A percentile compares a stretch with the other conserved stretches of the same genome.
phyloP scores from a whole-genome alignment of 2,888 invertebrate species.

The Ashinkailepas kermadecensis region DNA sequence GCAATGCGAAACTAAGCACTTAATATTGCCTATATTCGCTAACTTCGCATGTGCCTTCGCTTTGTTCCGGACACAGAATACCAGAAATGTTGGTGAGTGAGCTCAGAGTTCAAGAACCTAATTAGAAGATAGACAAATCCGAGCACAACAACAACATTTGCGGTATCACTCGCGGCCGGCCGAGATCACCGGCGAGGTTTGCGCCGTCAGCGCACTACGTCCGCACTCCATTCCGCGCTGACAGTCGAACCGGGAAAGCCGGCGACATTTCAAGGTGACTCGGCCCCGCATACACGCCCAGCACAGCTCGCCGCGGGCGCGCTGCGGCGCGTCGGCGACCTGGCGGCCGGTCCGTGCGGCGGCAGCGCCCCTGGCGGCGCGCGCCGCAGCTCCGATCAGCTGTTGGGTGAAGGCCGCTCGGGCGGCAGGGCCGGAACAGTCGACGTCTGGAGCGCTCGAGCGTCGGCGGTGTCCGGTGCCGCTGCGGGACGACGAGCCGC shows the following conservation, averaged over 20 bases:
- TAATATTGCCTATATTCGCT: too few species aligned
- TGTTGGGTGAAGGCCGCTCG: neutral
- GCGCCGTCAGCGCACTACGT: too few species aligned
- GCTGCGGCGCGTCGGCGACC: neutral
- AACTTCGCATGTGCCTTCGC: too few species aligned
- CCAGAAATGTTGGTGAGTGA: too few species aligned
- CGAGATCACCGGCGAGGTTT: too few species aligned
- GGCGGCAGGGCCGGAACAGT: neutral
- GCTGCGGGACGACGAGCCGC: neutral
- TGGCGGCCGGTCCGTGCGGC: neutral
- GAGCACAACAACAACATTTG: too few species aligned
- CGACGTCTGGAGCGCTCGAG: neutral
- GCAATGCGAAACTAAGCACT: too few species aligned
- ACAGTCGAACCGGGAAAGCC: neutral
- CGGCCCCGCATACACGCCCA: neutral
- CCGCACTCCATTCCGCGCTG: too few species aligned
- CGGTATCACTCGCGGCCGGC: too few species aligned
- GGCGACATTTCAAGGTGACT: neutral
- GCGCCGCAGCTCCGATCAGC: neutral
- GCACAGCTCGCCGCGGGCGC: neutral
- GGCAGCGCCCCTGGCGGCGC: neutral
- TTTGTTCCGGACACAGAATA: too few species aligned
- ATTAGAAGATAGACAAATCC: too few species aligned
- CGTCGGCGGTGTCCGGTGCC: neutral
- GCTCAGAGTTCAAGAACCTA: too few species aligned